Base-by-base conservation (phyloP, 2,888 invertebrate species). In the Plebejus argus region DNA sequence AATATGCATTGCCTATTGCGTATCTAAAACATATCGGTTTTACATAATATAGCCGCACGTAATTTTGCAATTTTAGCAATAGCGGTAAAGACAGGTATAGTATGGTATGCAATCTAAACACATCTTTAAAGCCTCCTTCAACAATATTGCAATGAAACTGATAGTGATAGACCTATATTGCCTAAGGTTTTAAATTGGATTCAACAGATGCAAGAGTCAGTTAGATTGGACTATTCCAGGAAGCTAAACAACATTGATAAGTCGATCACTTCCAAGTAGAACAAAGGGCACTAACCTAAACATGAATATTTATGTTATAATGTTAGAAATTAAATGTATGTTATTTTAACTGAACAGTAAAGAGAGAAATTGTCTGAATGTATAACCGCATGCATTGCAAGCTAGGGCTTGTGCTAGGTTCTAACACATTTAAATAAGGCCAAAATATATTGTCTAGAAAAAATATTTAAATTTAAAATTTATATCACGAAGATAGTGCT, bases 131-230 rank as follows among this genome's bases (percentile, higher is more conserved):
- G 28, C 28, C 20, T 4, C 28, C 66, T 66, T 66, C 6, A 66
- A 28, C 28, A 66, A 18, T 61, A 66, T 66, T 15, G 66, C 15
- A 66, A 66, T 66, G 66, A 66, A 66, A 66, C 66, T 28, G 66
- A 66, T 33, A 66, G 66, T 28, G 28, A 28, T 61, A 58, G 20
- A 66, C 28, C 23, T 28, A 66, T 66, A 66, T 66, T 28, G 15
- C 66, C 66, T 66, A 66, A 28, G 28, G 28, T 33, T 15, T 18
- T 66, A 28, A 66, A 66, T 66, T 66, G 66, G 66, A 66, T 66
- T 66, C 15, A 66, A 66, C 28, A 66, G 66, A 66, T 66, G 66
- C 66, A 66, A 28, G 66, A 61, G 66, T 66, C 66, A 66, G 66
- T 66, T 66, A 66, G 66, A 66, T 66, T 66, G 28, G 15, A 66